These are phyloP conservation scores for Notodonta ziczac DNA, from an alignment of 2,888 invertebrate genomes.

Conservation along the genomic window DNA sequence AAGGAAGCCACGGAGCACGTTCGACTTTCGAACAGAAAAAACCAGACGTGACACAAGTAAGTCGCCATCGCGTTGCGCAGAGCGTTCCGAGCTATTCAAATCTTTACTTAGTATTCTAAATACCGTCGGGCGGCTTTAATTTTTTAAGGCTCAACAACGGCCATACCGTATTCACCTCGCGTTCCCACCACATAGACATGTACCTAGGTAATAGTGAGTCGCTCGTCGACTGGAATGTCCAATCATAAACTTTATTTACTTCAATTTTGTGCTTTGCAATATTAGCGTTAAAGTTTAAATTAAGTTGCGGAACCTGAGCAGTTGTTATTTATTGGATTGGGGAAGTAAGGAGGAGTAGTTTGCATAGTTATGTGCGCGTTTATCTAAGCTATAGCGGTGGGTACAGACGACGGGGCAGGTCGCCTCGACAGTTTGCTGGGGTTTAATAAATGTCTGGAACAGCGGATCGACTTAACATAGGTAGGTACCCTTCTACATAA, in stretches of 20 bases:
- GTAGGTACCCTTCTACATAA: slow-evolving; percentile 11
- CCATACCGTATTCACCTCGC: slow-evolving; percentile 74
- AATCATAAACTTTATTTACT: slow-evolving; percentile 32
- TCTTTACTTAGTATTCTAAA: slow-evolving; percentile 78
- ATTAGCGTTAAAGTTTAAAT: slow-evolving; percentile 50
- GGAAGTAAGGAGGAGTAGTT: slow-evolving; percentile 61
- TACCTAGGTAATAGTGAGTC: slow-evolving; percentile 73
- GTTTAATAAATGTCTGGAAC: slow-evolving; percentile 59
- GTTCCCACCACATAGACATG: slow-evolving; percentile 74
- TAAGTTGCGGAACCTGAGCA: slow-evolving; percentile 34
- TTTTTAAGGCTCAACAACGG: slow-evolving; percentile 75
- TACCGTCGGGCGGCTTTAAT: slow-evolving; percentile 70
- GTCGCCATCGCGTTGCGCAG: slow-evolving; percentile 63
- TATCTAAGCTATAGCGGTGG: slow-evolving; percentile 76
- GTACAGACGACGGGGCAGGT: slow-evolving; percentile 58
- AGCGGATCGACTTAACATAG: slow-evolving; percentile 40
- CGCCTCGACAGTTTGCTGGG: slow-evolving; percentile 48
- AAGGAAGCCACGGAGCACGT: slow-evolving; percentile 60
- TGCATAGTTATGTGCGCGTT: slow-evolving; percentile 79
- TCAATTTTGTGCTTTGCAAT: slow-evolving; percentile 44
- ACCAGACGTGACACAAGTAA: slow-evolving; percentile 66
- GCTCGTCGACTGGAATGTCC: slow-evolving; percentile 36
- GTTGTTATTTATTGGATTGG: slow-evolving; percentile 45
- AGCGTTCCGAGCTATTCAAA: slow-evolving; percentile 68
- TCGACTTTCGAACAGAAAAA: slow-evolving; percentile 63